These are phyloP conservation scores for Gephyroberyx darwinii DNA, from an alignment of 2,797 vertebrate species.

Conservation along the genomic window DNA sequence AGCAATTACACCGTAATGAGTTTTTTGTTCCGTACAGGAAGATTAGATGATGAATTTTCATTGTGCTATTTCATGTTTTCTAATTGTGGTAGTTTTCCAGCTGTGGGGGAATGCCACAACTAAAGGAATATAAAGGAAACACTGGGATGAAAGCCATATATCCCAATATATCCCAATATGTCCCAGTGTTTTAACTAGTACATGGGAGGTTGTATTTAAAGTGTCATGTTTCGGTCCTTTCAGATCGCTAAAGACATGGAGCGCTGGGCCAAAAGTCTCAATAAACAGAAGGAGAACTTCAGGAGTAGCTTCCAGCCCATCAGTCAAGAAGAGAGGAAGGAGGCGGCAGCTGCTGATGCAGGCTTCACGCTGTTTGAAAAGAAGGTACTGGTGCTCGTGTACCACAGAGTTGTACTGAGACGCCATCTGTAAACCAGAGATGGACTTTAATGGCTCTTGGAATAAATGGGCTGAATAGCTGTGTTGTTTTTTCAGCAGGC, in stretches of 20 bases:
- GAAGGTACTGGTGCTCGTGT: constrained; percentile 84
- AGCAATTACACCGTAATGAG: too few species aligned
- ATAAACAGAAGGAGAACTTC: constrained; percentile 99
- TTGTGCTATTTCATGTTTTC: too few species aligned
- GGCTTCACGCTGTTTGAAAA: constrained; percentile 97
- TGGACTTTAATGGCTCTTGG: not conserved
- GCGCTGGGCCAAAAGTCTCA: constrained; percentile 98
- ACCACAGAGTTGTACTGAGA: not conserved
- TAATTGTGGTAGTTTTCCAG: too few species aligned
- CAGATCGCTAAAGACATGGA: constrained; percentile 99
- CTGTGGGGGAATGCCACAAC: too few species aligned
- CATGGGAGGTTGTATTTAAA: not conserved
- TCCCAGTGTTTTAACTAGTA: not conserved
- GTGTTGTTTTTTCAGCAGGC: constrained; percentile 74
- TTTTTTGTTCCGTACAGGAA: too few species aligned
- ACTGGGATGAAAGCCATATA: too few species aligned
- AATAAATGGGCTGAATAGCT: not conserved
- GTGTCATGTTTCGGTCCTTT: constrained; percentile 1
- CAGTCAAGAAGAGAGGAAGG: constrained; percentile 92
- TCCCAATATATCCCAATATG: too few species aligned
- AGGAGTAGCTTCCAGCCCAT: constrained; percentile 95
- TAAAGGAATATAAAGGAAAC: too few species aligned
- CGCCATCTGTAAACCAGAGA: not conserved
- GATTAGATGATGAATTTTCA: too few species aligned
- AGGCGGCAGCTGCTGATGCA: constrained; percentile 95